phyloP scores from a whole-genome alignment of 2,113 vertebrate species.

The Parus major region DNA sequence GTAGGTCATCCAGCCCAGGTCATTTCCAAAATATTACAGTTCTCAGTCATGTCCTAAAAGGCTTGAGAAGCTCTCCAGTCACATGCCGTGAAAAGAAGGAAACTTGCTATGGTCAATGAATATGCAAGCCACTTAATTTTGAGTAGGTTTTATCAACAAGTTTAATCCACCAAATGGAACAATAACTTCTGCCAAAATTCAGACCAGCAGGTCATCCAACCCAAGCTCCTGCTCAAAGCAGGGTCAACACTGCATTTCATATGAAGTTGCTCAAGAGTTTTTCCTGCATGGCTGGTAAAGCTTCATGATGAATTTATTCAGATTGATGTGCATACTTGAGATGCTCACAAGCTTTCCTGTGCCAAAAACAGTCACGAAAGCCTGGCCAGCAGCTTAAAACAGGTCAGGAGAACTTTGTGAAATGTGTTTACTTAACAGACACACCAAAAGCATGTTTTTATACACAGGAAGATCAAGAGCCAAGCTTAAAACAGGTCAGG shows the following conservation, averaged over 20 bases:
- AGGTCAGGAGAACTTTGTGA: neutral
- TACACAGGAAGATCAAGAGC: neutral
- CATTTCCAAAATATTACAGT: neutral
- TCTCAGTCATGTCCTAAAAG: neutral
- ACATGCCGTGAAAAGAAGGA: neutral
- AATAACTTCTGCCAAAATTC: neutral
- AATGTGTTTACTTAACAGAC: neutral
- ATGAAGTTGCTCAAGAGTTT: neutral
- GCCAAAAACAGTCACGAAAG: neutral
- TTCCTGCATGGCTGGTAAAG: neutral
- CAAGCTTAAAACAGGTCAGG: neutral
- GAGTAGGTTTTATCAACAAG: neutral
- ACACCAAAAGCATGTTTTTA: neutral
- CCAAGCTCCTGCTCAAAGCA: neutral
- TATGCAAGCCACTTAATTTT: neutral
- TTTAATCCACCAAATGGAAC: neutral
- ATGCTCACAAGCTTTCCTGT: neutral
- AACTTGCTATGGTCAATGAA: neutral
- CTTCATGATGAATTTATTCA: neutral
- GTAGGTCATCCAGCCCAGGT: neutral
- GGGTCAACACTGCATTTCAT: neutral
- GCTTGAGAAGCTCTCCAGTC: neutral
- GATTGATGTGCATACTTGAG: neutral
- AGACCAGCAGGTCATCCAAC: neutral
- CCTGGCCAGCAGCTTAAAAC: neutral